phyloP scores from a whole-genome alignment of 2,113 vertebrate species.

The Sebastes schlegelii region DNA sequence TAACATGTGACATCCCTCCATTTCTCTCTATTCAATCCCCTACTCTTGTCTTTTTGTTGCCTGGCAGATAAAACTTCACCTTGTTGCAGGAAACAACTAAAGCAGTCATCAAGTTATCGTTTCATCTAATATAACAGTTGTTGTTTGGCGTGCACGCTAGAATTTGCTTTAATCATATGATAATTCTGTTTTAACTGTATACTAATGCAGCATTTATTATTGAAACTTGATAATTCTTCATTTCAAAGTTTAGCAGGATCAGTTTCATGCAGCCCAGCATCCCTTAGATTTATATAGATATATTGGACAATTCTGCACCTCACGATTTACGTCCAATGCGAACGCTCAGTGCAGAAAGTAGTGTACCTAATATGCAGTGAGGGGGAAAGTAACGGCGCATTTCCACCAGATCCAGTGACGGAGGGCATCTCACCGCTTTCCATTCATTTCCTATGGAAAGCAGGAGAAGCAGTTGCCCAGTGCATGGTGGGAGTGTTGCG shows the following conservation, averaged over 20 bases:
- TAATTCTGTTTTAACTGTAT: background rate
- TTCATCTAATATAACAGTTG: background rate
- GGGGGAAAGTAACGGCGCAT: background rate
- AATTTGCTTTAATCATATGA: background rate
- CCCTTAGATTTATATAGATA: background rate
- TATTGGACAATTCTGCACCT: background rate
- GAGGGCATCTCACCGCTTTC: too few species aligned
- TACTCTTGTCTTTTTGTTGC: background rate
- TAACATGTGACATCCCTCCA: conserved; percentile 30
- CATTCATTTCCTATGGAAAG: too few species aligned
- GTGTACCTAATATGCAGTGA: too few species aligned
- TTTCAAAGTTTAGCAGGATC: background rate
- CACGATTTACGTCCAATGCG: background rate
- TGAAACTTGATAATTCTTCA: background rate
- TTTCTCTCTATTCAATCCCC: background rate
- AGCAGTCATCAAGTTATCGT: background rate
- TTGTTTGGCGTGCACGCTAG: background rate
- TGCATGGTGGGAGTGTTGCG: too few species aligned
- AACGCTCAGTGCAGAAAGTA: background rate
- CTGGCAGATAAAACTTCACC: background rate
- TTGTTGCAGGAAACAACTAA: background rate
- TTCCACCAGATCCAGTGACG: too few species aligned
- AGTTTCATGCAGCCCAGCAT: background rate
- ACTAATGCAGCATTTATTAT: background rate
- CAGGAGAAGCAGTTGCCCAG: too few species aligned